These are phyloP conservation scores for Antigone vipio DNA, from an alignment of 2,113 vertebrate species.

Conservation along the genomic window DNA sequence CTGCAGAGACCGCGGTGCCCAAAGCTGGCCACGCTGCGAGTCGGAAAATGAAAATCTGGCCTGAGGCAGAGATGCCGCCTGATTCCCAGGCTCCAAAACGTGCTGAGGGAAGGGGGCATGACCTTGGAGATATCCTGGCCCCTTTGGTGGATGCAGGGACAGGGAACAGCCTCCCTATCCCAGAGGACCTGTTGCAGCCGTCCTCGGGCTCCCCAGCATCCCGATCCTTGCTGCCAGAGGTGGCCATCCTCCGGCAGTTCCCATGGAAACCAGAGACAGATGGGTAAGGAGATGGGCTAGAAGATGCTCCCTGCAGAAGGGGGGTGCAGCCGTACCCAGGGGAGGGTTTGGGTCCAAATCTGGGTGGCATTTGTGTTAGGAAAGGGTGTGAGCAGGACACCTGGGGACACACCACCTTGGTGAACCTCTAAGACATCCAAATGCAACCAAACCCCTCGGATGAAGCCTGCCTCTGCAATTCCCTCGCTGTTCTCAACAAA, in stretches of 20 bases:
- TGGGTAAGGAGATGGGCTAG: neutral
- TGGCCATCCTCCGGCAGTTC: neutral
- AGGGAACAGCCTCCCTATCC: neutral
- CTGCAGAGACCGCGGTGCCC: neutral
- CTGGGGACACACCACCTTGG: neutral
- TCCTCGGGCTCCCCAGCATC: neutral
- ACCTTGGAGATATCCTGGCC: neutral
- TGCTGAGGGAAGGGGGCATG: neutral
- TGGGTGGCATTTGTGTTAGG: neutral
- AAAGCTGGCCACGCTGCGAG: neutral
- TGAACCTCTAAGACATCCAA: neutral
- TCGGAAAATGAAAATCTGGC: neutral
- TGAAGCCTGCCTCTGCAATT: neutral
- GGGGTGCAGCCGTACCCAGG: neutral
- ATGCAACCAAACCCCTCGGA: neutral
- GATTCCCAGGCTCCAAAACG: neutral
- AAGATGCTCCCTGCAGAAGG: neutral
- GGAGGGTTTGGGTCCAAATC: neutral
- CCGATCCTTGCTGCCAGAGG: neutral
- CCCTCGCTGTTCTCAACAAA: neutral
- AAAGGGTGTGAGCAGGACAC: neutral
- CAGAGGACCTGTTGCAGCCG: neutral
- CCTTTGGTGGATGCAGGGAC: neutral
- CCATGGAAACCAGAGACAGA: constrained; percentile 31
- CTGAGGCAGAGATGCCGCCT: neutral